phyloP scores from a whole-genome alignment of 2,113 vertebrate genomes.

The Hepsetus odoe region DNA sequence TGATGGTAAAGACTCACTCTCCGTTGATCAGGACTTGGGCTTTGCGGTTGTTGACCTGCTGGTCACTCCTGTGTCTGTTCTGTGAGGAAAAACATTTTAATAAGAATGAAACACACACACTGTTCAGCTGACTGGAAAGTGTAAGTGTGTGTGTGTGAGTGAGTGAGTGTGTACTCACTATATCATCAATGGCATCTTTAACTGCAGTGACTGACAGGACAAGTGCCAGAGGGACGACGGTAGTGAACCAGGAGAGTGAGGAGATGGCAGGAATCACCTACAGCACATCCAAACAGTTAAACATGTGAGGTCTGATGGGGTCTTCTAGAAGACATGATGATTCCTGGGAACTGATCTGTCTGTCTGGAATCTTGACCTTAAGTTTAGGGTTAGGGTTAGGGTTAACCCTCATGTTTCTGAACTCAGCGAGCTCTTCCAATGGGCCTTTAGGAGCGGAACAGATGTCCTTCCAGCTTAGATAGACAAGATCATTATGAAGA shows the following conservation, averaged over 20 bases:
- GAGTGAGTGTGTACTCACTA: constrained; percentile 69
- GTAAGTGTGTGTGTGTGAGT: neutral
- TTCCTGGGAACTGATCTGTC: no score
- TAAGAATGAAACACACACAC: no score
- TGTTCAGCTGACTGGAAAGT: no score
- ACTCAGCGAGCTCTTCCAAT: no score
- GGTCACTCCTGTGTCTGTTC: constrained; percentile 91
- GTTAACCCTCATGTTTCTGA: no score
- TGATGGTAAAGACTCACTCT: constrained; percentile 78
- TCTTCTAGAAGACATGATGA: no score
- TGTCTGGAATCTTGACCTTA: no score
- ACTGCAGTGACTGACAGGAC: constrained; percentile 83
- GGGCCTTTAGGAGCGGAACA: no score
- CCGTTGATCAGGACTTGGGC: constrained; percentile 85
- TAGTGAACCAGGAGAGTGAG: constrained; percentile 85
- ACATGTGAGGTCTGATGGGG: no score
- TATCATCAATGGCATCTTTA: constrained; percentile 85
- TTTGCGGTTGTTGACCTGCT: constrained; percentile 90
- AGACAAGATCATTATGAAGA: no score
- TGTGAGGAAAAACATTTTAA: constrained; percentile 67
- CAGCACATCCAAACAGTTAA: constrained; percentile 35
- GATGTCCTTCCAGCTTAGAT: no score
- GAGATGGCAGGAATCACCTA: constrained; percentile 86
- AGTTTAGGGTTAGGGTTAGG: no score
- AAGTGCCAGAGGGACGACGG: constrained; percentile 79